phyloP scores from a whole-genome alignment of 1,140 invertebrate genomes.

The Camponotus floridanus region DNA sequence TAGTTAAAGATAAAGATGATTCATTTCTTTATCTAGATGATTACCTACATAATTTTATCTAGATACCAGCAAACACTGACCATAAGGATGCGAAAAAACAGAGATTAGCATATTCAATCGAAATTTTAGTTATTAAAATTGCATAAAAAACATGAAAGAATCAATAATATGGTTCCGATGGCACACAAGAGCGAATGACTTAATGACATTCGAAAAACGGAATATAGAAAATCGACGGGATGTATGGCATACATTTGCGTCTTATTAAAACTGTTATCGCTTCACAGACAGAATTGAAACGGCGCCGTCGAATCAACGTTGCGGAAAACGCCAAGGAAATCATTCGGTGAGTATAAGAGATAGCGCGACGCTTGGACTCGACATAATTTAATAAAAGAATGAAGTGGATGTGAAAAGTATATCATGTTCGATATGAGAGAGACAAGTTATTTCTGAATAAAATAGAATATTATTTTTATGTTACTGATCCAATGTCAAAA shows the following conservation, averaged over 20 bases:
- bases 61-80: no score
- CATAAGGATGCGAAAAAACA: conserved; percentile 10
- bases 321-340: conserved; percentile 33
- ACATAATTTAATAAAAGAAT: conserved; percentile 29
- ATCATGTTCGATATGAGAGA: background rate
- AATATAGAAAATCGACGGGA: conserved; percentile 14
- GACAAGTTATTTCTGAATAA: background rate
- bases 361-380: background rate
- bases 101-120: conserved; percentile 43
- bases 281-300: conserved; percentile 38
- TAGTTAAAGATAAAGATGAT: no score
- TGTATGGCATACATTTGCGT: conserved; percentile 13
- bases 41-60: no score
- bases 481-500: conserved; percentile 2
- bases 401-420: background rate
- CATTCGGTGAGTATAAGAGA: conserved; percentile 4
- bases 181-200: background rate
- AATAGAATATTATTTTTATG: background rate
- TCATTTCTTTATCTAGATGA: no score
- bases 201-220: background rate
- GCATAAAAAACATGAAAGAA: conserved; percentile 7
- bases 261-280: conserved; percentile 49
- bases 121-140: conserved; percentile 49
- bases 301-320: conserved; percentile 16
- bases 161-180: conserved; percentile 15